Conservation (phyloP, 2,113 vertebrate genomes). For the Jacana jacana region DNA sequence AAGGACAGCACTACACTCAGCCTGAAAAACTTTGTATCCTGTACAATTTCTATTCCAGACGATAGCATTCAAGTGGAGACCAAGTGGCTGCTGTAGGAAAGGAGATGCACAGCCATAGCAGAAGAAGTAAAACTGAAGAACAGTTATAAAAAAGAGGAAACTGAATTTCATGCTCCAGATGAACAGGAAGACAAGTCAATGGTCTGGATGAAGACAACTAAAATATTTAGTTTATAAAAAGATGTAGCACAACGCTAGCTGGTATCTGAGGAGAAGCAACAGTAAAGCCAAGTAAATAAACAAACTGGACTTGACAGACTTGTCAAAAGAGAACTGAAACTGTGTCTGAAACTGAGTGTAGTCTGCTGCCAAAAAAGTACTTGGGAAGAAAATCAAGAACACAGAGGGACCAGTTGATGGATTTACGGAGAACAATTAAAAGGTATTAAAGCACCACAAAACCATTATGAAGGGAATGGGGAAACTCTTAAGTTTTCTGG, state of each 20-base stretch:
- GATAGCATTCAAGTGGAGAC: background rate
- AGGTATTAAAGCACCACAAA: background rate
- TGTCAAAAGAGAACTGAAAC: background rate
- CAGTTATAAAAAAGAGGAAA: background rate
- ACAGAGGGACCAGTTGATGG: background rate
- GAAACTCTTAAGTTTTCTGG: no score
- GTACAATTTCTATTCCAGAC: background rate
- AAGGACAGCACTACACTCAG: accelerated
- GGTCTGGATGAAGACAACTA: background rate
- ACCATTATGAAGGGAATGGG: background rate
- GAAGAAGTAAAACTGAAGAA: background rate
- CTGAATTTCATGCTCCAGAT: background rate
- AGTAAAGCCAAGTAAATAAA: background rate
- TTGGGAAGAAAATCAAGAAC: background rate
- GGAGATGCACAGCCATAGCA: background rate
- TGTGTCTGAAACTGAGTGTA: background rate
- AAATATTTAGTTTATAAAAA: background rate
- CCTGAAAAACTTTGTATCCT: background rate
- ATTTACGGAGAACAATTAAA: background rate
- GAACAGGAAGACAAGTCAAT: background rate
- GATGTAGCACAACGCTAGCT: background rate
- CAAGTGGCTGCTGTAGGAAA: background rate
- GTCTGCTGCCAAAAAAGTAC: background rate
- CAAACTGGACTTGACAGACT: background rate
- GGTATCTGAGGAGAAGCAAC: background rate